A percentile compares a stretch with the other conserved stretches of the same genome.
phyloP scores from a whole-genome alignment of 2,797 vertebrate species.

The Acrossocheilus wenchowensis region DNA sequence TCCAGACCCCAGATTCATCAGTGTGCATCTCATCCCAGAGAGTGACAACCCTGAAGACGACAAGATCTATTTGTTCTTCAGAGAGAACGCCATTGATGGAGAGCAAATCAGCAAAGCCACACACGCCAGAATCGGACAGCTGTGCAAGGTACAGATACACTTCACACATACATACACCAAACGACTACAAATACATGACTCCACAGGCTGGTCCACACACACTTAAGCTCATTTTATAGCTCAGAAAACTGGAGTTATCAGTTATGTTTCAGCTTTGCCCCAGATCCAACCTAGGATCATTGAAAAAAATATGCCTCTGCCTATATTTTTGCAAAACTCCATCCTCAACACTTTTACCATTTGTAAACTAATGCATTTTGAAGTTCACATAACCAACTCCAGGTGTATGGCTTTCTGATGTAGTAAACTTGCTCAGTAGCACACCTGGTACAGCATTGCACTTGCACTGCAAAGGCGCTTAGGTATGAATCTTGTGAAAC shows the following conservation, averaged over 20 bases:
- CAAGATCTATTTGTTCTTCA: constrained; percentile 98
- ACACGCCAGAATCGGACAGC: constrained; percentile 94
- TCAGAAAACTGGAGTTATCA: background rate
- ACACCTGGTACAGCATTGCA: background rate
- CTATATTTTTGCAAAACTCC: background rate
- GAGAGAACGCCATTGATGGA: constrained; percentile 96
- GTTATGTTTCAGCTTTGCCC: background rate
- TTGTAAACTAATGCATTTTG: background rate
- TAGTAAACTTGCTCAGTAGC: background rate
- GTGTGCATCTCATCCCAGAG: constrained; percentile 92
- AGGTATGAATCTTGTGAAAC: background rate
- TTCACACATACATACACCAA: constrained; percentile 15
- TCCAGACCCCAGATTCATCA: constrained; percentile 92
- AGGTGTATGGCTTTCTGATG: background rate
- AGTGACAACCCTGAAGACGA: constrained; percentile 98
- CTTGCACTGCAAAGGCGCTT: background rate
- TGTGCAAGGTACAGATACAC: constrained; percentile 88
- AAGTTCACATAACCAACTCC: background rate
- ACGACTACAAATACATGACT: background rate
- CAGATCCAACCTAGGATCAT: background rate
- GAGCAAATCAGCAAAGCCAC: constrained; percentile 96
- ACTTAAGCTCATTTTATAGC: background rate
- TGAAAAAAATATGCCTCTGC: background rate
- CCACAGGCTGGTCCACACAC: background rate
- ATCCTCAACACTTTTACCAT: background rate